Evolutionary conservation across 2,797 vertebrate genomes (phyloP).

Genomic region (Pterois miles): DNA sequence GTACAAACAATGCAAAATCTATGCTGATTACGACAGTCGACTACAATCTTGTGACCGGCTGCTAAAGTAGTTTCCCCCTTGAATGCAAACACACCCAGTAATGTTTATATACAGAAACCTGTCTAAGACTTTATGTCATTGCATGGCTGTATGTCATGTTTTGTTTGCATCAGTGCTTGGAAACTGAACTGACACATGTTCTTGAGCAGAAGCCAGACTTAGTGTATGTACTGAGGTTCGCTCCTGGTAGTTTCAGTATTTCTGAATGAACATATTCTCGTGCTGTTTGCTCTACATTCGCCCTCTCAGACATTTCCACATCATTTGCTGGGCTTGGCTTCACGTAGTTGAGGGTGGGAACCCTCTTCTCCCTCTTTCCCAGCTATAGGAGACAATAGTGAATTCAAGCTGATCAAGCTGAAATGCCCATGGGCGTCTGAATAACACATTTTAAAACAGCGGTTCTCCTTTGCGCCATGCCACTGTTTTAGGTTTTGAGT

Average conservation of each 20-base stretch:
- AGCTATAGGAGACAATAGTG: slow-evolving; percentile 4
- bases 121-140: background rate
- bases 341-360: slow-evolving; percentile 9
- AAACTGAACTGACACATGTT: background rate
- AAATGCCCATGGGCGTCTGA: slow-evolving; percentile 1
- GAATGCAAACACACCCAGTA: no score
- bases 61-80: no score
- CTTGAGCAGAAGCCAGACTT: background rate
- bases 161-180: background rate
- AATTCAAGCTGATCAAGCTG: slow-evolving; percentile 7
- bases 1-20: no score
- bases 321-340: slow-evolving; percentile 11
- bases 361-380: slow-evolving; percentile 15
- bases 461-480: background rate
- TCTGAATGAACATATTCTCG: slow-evolving; percentile 17
- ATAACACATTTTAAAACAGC: background rate
- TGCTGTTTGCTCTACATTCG: background rate
- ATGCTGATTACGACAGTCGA: no score
- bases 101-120: no score
- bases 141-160: background rate
- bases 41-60: no score
- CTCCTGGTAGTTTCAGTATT: background rate
- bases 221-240: background rate
- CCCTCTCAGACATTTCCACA: slow-evolving; percentile 21
- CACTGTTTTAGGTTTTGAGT: background rate